Evolutionary conservation across 92 coral and sea anemone species (phyloP).

Genomic region (Phenganax stokvisi): DNA sequence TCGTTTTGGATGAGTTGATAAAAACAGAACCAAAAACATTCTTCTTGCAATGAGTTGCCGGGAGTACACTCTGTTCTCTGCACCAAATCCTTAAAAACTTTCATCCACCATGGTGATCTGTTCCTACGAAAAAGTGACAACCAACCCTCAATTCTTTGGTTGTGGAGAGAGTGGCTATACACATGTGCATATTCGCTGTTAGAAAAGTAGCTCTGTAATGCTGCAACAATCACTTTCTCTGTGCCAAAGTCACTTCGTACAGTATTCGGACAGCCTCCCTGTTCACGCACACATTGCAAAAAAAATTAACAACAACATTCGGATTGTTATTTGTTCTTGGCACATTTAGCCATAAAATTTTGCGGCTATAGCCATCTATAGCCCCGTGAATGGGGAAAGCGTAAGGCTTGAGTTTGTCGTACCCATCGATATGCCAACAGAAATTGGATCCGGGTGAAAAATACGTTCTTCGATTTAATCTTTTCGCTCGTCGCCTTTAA

Average conservation of each 20-base stretch:
- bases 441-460: not conserved
- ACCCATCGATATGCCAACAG: not conserved
- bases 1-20: no score
- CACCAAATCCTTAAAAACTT: not conserved
- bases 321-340: not conserved
- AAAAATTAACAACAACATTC: not conserved
- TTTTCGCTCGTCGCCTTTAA: constrained; percentile 39
- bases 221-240: not conserved
- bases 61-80: not conserved
- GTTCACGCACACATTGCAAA: not conserved
- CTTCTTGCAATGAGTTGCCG: not conserved
- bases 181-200: constrained; percentile 1
- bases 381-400: not conserved
- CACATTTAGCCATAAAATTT: not conserved
- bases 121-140: not conserved
- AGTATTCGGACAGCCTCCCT: not conserved
- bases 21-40: not conserved
- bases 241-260: not conserved
- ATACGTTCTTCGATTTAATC: constrained; percentile 45
- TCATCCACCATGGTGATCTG: not conserved
- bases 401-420: constrained; percentile 16
- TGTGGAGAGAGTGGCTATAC: not conserved
- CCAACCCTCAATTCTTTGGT: constrained; percentile 1
- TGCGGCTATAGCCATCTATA: constrained; percentile 7
- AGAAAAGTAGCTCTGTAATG: constrained; percentile 4